Base-by-base conservation (phyloP, 2,113 vertebrate genomes). In the Sylvilagus bachmani region DNA sequence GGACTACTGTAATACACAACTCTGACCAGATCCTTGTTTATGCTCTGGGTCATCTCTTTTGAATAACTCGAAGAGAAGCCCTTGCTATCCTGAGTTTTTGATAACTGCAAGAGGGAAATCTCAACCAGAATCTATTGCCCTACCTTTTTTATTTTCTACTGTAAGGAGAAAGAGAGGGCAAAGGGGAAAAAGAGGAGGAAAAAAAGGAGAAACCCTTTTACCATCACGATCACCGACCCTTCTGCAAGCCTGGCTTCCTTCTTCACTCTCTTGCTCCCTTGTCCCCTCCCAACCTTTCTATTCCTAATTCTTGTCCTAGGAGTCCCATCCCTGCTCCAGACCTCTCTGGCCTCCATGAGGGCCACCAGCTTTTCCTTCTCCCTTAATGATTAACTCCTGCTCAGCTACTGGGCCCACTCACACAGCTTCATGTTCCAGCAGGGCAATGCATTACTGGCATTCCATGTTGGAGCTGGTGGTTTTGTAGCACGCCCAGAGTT, bases 221-320 rank as follows among this genome's bases (percentile, higher is more conserved):
- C 10, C 19, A 19, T 93, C 12, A 62, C 33, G 44, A 5, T 79
- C 19, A 64, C 14, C 17, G 66, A 70, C 8, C 13, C 13, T 62
- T 77, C 64, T 27, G 27, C n/a, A 64, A 33, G 27, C 21, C 44
- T 12, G 1, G 67, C 3, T 36, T 79, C 51, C 88, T 85, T 69
- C 21, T 78, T 92, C 4, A 51, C 27, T 83, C 6, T 31, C 44
- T 49, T 14, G 12, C 24, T 16, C 49, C 22, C 12, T 58, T 11
- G 0, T n/a, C 66, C 22, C 25, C 70, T 55, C 24, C 0, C 17
- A 93, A 38, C 36, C 27, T 44, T 83, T 74, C 11, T 33, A 9
- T 64, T 83, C 19, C 62, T 86, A 79, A 66, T 78, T 81, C 71
- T 94, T 94, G 62, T 31, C 22, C 58, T n/a, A 66, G 21, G 93